Conservation (phyloP, 2,797 vertebrate species). For the Poeciliopsis infans region DNA sequence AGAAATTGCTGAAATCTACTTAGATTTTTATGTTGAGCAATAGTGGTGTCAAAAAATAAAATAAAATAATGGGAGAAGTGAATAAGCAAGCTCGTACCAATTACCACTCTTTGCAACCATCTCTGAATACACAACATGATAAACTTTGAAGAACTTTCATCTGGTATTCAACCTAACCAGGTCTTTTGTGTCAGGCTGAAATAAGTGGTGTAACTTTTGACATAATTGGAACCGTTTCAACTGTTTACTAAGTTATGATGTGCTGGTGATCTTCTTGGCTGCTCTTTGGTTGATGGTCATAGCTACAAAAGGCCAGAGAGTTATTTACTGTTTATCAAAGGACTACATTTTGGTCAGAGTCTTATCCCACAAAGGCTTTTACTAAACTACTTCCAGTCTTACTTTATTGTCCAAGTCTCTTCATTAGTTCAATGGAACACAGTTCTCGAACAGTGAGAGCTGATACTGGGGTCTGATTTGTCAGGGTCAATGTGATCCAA, state of each 20-base stretch:
- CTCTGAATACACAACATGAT: background rate
- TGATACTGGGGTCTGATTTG: constrained; percentile 71
- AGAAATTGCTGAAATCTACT: background rate
- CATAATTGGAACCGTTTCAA: constrained; percentile 38
- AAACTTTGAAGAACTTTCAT: constrained; percentile 42
- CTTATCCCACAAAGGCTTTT: constrained; percentile 17
- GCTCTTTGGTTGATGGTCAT: constrained; percentile 62
- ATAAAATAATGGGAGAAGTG: background rate
- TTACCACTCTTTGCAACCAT: background rate
- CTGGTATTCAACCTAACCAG: constrained; percentile 45
- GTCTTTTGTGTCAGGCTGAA: constrained; percentile 11
- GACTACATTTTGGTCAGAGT: constrained; percentile 19
- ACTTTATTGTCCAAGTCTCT: constrained; percentile 22
- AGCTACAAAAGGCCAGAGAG: constrained; percentile 32
- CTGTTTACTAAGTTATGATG: constrained; percentile 43
- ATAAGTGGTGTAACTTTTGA: constrained; percentile 22
- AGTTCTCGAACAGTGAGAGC: constrained; percentile 49
- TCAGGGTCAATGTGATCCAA: constrained; percentile 70
- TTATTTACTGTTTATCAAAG: constrained; percentile 42
- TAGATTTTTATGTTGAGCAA: background rate
- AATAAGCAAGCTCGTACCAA: background rate
- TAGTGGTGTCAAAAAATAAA: background rate
- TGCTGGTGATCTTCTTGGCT: constrained; percentile 62
- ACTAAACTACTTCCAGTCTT: background rate
- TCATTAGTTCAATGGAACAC: constrained; percentile 36